Percentiles rank a stretch among this genome's conserved stretches.
phyloP scores from a whole-genome alignment of 2,797 vertebrate species.

The Rhinichthys osculus region DNA sequence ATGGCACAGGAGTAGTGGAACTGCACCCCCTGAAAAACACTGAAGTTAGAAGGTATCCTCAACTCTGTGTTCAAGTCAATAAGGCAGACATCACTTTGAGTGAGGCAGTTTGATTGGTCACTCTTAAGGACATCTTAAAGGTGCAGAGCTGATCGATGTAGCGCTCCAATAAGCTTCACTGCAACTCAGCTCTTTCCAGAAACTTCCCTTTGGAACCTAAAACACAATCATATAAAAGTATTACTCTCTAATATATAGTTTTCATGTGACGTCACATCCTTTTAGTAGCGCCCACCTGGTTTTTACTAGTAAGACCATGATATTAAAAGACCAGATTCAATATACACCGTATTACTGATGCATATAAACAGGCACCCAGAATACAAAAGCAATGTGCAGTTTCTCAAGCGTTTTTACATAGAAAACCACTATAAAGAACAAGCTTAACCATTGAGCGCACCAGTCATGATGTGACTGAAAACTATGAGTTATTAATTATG shows the following conservation, averaged over 20 bases:
- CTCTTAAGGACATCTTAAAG: conserved; percentile 50
- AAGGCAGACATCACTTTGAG: conserved; percentile 61
- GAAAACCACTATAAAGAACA: background rate
- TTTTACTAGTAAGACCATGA: background rate
- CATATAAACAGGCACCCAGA: background rate
- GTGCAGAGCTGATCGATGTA: conserved; percentile 43
- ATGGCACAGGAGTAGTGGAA: conserved; percentile 59
- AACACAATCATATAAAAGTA: conserved; percentile 42
- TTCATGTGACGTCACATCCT: background rate
- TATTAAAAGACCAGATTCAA: background rate
- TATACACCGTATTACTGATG: background rate
- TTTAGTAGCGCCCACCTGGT: background rate
- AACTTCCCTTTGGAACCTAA: conserved; percentile 69
- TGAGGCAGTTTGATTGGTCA: conserved; percentile 35
- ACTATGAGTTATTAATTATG: background rate
- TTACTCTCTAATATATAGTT: background rate
- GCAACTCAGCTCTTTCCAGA: conserved; percentile 65
- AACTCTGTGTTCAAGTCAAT: conserved; percentile 64
- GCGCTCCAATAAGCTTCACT: conserved; percentile 53
- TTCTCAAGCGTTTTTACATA: background rate
- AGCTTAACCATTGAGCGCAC: background rate
- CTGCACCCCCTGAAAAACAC: conserved; percentile 42
- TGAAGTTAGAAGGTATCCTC: conserved; percentile 59
- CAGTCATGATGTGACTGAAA: background rate
- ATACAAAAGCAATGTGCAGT: background rate